Conservation (phyloP, 2,797 vertebrate genomes). For the Eidolon dupreanum region DNA sequence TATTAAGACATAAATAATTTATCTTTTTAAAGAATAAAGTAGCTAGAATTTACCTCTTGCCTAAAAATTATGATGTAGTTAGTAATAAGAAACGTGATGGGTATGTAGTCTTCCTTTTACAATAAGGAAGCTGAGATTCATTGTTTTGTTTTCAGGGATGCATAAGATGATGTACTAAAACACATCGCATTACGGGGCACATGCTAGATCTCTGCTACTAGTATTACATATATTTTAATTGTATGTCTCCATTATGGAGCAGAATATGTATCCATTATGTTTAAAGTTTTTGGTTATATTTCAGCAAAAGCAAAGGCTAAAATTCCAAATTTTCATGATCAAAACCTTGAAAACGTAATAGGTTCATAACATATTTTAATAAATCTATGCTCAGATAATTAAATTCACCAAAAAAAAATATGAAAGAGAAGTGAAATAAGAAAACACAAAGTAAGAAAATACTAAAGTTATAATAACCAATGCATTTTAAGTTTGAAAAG, state of each 20-base stretch:
- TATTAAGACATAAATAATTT: conserved; percentile 18
- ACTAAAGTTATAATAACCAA: neutral
- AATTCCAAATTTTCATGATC: neutral
- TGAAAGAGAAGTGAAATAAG: neutral
- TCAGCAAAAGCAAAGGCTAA: neutral
- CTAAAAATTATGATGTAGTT: neutral
- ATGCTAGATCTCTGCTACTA: neutral
- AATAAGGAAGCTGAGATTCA: neutral
- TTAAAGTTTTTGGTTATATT: neutral
- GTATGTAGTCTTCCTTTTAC: neutral
- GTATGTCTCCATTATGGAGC: neutral
- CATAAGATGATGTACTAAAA: neutral
- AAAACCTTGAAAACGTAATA: neutral
- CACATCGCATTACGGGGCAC: neutral
- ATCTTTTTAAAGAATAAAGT: neutral
- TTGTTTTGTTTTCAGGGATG: neutral
- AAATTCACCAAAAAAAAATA: neutral
- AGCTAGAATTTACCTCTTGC: neutral
- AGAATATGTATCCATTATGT: neutral
- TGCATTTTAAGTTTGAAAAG: neutral
- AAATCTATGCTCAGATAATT: neutral
- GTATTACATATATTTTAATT: neutral
- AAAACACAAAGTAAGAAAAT: neutral
- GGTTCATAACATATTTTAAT: neutral
- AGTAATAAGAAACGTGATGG: neutral